These are phyloP conservation scores for Vanessa cardui DNA, from an alignment of 2,888 invertebrate species.

Conservation along the genomic window DNA sequence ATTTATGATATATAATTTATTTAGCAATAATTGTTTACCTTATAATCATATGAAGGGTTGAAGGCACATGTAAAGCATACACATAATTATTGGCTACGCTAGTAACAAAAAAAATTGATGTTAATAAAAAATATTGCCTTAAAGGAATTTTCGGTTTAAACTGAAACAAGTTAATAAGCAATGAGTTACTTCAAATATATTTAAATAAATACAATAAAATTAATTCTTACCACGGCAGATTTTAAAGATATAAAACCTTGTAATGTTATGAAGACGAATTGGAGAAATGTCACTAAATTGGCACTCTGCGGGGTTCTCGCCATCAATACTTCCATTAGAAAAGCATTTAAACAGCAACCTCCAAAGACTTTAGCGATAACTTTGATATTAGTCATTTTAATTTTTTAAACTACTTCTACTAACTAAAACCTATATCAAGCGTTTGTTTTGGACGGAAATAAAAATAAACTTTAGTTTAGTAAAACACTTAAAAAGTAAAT, in stretches of 20 bases:
- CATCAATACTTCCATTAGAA: slow-evolving; percentile 76
- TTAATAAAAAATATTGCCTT: slow-evolving; percentile 65
- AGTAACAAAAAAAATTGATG: slow-evolving; percentile 71
- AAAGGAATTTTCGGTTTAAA: slow-evolving; percentile 70
- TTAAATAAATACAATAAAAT: not conserved
- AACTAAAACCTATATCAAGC: not conserved
- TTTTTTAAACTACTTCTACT: not conserved
- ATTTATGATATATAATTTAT: too few relatives aligned
- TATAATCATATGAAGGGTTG: slow-evolving; percentile 79
- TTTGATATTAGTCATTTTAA: slow-evolving; percentile 54
- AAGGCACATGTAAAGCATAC: slow-evolving; percentile 76
- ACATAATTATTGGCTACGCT: slow-evolving; percentile 79
- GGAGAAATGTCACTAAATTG: slow-evolving; percentile 72
- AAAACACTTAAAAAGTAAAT: too few relatives aligned
- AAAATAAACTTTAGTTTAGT: not conserved
- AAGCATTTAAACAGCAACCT: slow-evolving; percentile 69
- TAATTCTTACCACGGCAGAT: slow-evolving; percentile 53
- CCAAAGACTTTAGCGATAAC: slow-evolving; percentile 63
- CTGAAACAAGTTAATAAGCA: slow-evolving; percentile 56
- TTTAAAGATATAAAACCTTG: slow-evolving; percentile 59
- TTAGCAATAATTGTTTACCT: slow-evolving; percentile 52
- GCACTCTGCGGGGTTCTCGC: slow-evolving; percentile 61
- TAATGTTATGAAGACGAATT: slow-evolving; percentile 67
- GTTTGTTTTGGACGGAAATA: not conserved
- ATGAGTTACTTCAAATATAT: not conserved